A percentile compares a stretch with the other conserved stretches of the same genome.
phyloP scores from a whole-genome alignment of 1,140 invertebrate genomes.

The Aphidius gifuensis region DNA sequence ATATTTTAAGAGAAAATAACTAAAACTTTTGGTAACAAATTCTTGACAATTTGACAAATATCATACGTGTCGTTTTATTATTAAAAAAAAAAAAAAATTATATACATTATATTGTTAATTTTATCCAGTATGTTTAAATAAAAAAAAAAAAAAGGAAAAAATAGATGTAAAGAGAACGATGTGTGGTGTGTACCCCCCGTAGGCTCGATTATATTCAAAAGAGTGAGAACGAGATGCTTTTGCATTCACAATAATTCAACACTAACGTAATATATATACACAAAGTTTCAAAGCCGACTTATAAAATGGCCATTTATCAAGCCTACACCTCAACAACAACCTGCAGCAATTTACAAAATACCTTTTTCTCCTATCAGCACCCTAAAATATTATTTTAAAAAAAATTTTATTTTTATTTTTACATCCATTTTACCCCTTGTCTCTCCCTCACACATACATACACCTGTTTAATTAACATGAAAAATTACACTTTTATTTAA shows the following conservation, averaged over 20 bases:
- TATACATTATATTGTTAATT: not conserved
- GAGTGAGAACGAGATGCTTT: slow-evolving; percentile 26
- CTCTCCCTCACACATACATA: not conserved
- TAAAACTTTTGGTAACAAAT: too few relatives aligned
- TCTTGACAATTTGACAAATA: too few relatives aligned
- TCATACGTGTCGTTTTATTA: too few relatives aligned
- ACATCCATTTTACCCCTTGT: not conserved
- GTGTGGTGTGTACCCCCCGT: slow-evolving; percentile 23
- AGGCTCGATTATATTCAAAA: slow-evolving; percentile 32
- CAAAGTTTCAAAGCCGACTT: slow-evolving; percentile 9
- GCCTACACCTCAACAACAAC: slow-evolving; percentile 25
- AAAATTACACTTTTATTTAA: not conserved
- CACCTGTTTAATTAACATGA: slow-evolving; percentile 14
- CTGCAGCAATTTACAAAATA: slow-evolving; percentile 32
- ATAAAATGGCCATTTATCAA: slow-evolving; percentile 39
- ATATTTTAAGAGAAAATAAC: too few relatives aligned
- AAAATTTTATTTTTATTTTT: not conserved
- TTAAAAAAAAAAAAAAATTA: too few relatives aligned
- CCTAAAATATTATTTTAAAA: not conserved
- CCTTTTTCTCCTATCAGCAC: slow-evolving; percentile 28
- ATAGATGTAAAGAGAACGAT: too few relatives aligned
- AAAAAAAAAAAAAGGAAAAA: too few relatives aligned
- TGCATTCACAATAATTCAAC: slow-evolving; percentile 42
- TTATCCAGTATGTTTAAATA: too few relatives aligned
- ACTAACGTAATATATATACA: slow-evolving; percentile 26